Base-by-base conservation (phyloP, 2,888 invertebrate species). In the Sarcophaga subvicina region DNA sequence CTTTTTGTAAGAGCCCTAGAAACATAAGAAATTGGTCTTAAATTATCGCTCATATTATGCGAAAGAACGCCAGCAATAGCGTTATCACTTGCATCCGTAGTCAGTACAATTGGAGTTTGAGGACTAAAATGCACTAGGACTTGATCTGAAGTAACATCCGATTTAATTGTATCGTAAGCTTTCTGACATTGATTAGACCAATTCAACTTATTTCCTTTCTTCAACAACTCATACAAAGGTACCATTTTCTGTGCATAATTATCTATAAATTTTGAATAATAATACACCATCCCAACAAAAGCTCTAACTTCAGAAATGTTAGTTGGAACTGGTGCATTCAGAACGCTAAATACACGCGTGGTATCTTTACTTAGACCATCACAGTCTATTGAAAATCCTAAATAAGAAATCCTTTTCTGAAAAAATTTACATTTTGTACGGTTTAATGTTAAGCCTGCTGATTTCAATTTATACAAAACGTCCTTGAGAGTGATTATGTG, bases 91-190 rank as follows among this genome's bases (percentile, higher is more conserved):
- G 66, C 45, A 81, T 90, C 90, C 66, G 89, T 89, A 5, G 86
- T 60, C 37, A 90, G 71, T 10, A 89, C 85, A 22, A 90, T 54
- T 22, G 70, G 76, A 20, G 76, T 62, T 59, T 76, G 63, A n/a
- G 37, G 47, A 62, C 76, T 81, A 37, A 37, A 37, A 37, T 37
- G 6, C 37, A 37, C 37, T 37, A 37, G 37, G 6, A 37, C 37
- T 37, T 37, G 5, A 20, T 69, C 81, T 59, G 69, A 75, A 2
- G 75, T 73, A 6, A 62, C 75, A 76, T 37, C 37, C 37, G 37
- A 37, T 37, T 37, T 37, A 37, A 37, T 37, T 37, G 37, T 37
- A 6, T 37, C 6, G 37, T 37, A 37, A 6, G 37, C 37, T 37
- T 37, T 37, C 37, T 37, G 37, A 37, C 37, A 37, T 37, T 5